These are phyloP conservation scores for Xestia xanthographa DNA, from an alignment of 2,888 invertebrate genomes.

Conservation along the genomic window DNA sequence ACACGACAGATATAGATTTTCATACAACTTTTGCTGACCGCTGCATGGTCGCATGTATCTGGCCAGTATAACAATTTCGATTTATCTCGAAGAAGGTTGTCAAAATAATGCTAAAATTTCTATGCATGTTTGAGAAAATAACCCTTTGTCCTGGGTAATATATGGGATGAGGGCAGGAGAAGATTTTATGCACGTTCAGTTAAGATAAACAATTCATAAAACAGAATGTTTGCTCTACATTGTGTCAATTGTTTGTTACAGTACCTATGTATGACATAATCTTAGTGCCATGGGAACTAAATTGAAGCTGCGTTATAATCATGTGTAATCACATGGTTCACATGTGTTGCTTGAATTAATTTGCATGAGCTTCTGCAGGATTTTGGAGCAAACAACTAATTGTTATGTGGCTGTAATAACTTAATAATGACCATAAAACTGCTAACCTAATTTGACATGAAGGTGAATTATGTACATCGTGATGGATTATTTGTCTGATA, in stretches of 20 bases:
- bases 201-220: constrained; percentile 1
- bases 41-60: no score
- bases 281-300: neutral
- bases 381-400: neutral
- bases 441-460: constrained; percentile 1
- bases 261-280: neutral
- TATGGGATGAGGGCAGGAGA: neutral
- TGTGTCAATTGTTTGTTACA: neutral
- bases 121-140: no score
- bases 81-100: no score
- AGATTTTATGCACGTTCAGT: neutral
- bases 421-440: neutral
- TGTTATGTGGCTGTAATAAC: neutral
- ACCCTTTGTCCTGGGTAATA: neutral
- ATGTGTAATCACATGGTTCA: neutral
- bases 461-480: neutral
- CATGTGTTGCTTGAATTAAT: constrained; percentile 22
- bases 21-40: no score
- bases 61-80: no score
- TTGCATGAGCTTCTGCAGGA: neutral
- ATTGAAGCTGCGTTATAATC: neutral
- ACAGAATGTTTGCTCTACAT: neutral
- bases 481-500: neutral
- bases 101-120: no score
- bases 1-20: no score